Evolutionary conservation across 2,888 invertebrate species (phyloP), one percentile per base, ranked within the genome.

Genomic region (Plebejus argus): DNA sequence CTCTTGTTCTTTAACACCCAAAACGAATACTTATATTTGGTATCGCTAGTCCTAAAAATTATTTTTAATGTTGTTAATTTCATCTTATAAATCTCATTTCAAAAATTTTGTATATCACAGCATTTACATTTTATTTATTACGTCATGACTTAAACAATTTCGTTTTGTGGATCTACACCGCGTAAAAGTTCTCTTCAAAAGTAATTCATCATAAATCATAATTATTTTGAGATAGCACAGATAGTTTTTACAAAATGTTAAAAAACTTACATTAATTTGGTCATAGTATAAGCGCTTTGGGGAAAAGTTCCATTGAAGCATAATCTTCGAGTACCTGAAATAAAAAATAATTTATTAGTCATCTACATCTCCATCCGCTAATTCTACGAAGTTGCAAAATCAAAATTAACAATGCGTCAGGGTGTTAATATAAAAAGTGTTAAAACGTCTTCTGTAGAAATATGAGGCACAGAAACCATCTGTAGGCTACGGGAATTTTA

Each of bases 251-350:
- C 12, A 77, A 61, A 74, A 77, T 74, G 45, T 77, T 12, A 28
- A 56, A 77, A 28, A 39, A 20, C 66, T 39, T 71, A 56, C 58
- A 39, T 78, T 79, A 70, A 49, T 74, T 78, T 78, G 84, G 86
- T 95, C 93, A 96, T 87, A 95, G 93, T 45, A 95, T 89, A 81
- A 97, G 92, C 77, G 96, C 96, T 86, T 95, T 95, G 2, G 98
- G 98, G 89, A 98, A 98, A 80, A 98, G 95, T 84, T 97, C 96
- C 96, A 98, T 97, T 70, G 95, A 91, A 76, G 96, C 95, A 85
- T 97, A 98, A 91, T 98, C 98, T 82, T 97, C 95, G 39, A 98
- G 90, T 78, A 98, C 96, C 96, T 97, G 92, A 0, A 89, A 86
- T 83, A n/a, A 70, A 4, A 28, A 78, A 1, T 53, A 53, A 18